phyloP scores from a whole-genome alignment of 2,888 invertebrate genomes.

The Endotricha flammealis region DNA sequence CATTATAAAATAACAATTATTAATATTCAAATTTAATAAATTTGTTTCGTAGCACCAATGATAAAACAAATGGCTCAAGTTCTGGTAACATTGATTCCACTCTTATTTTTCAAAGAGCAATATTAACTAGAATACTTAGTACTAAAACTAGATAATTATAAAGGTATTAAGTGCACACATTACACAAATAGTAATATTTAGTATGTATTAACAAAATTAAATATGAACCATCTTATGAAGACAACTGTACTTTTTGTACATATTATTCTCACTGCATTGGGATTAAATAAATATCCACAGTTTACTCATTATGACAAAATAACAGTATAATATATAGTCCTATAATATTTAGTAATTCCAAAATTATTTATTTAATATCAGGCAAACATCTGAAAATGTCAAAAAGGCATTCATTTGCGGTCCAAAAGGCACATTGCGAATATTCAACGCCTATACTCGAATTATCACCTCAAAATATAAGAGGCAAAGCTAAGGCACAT shows the following conservation, averaged over 20 bases:
- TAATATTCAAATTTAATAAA: slow-evolving; percentile 3
- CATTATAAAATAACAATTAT: not conserved
- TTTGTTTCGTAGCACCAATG: slow-evolving; percentile 15
- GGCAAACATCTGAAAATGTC: not conserved
- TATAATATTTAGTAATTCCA: not conserved
- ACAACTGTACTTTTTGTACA: slow-evolving; percentile 9
- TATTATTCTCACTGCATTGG: slow-evolving; percentile 1
- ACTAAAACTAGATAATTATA: not conserved
- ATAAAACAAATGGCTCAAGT: slow-evolving; percentile 10
- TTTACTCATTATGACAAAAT: not conserved
- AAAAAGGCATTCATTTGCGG: slow-evolving; percentile 9
- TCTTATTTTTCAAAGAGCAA: not conserved
- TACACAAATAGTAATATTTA: not conserved
- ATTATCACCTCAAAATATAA: not conserved
- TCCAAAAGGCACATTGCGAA: slow-evolving; percentile 15
- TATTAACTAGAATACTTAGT: not conserved
- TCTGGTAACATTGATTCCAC: slow-evolving; percentile 10
- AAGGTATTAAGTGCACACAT: not conserved
- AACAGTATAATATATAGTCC: no score
- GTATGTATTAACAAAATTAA: slow-evolving; percentile 5
- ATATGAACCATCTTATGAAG: slow-evolving; percentile 4
- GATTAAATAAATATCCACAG: not conserved
- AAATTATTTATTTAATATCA: not conserved
- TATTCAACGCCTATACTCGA: slow-evolving; percentile 5
- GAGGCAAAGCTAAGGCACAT: slow-evolving; percentile 49